phyloP scores from a whole-genome alignment of 2,113 vertebrate genomes.

The Romanogobio albipinnatus region DNA sequence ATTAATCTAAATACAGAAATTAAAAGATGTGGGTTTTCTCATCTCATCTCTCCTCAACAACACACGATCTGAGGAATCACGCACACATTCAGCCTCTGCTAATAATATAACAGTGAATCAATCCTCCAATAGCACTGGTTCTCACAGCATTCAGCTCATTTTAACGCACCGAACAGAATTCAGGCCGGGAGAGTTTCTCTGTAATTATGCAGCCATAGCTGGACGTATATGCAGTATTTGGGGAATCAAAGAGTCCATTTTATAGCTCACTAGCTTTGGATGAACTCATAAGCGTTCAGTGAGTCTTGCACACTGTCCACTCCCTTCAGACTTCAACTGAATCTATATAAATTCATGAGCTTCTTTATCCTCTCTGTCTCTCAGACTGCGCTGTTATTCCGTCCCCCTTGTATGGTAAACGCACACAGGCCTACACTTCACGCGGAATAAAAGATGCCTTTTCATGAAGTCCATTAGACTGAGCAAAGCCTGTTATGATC shows the following conservation, averaged over 20 bases:
- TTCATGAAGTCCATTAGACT: conserved; percentile 24
- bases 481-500: conserved; percentile 4
- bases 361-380: conserved; percentile 59
- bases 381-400: conserved; percentile 51
- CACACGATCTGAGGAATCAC: too few relatives aligned
- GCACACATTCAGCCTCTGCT: too few relatives aligned
- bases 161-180: conserved; percentile 48
- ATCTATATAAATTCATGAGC: conserved; percentile 73
- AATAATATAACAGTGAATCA: not conserved
- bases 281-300: conserved; percentile 70
- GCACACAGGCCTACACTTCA: conserved; percentile 2
- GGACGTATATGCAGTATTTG: conserved; percentile 65
- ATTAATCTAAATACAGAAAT: too few relatives aligned
- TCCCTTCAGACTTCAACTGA: conserved; percentile 57
- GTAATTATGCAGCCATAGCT: conserved; percentile 61
- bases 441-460: conserved; percentile 8
- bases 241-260: conserved; percentile 72
- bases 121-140: not conserved
- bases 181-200: conserved; percentile 25
- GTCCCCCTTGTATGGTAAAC: conserved; percentile 14
- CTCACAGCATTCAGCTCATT: conserved; percentile 35
- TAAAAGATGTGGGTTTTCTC: too few relatives aligned
- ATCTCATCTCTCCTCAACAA: too few relatives aligned
- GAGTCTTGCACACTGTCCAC: conserved; percentile 61
- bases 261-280: conserved; percentile 75